These are phyloP conservation scores for Antedon mediterranea DNA, from an alignment of 53 echinoderm and acorn worm genomes.

Conservation along the genomic window DNA sequence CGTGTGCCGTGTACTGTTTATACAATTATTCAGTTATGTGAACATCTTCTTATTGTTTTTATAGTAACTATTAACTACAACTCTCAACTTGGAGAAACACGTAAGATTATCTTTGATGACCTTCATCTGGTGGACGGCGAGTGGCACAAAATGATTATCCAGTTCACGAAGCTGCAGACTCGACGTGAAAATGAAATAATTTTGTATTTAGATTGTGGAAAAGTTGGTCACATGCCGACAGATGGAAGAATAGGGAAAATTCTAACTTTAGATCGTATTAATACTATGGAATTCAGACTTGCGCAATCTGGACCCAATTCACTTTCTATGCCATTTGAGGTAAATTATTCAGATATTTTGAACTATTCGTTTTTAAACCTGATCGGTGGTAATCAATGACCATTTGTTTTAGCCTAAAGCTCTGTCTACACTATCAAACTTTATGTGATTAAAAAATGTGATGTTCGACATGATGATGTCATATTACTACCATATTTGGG, in stretches of 20 bases:
- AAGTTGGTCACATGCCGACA: conserved; percentile 12
- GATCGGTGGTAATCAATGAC: no score
- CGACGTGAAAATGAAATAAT: conserved; percentile 12
- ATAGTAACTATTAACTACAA: conserved; percentile 50
- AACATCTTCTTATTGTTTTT: neutral
- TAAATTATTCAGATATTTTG: neutral
- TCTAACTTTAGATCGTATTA: conserved; percentile 13
- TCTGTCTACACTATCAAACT: no score
- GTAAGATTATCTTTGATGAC: conserved; percentile 25
- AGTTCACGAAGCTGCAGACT: conserved; percentile 23
- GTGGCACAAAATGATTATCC: conserved; percentile 68
- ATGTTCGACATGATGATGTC: no score
- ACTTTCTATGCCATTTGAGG: neutral
- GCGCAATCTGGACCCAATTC: conserved; percentile 1
- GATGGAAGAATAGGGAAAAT: conserved; percentile 31
- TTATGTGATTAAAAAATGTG: no score
- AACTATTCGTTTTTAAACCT: no score
- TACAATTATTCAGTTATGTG: neutral
- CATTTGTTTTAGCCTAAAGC: no score
- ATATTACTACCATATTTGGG: no score
- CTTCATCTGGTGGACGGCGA: conserved; percentile 53
- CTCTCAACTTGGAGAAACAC: neutral
- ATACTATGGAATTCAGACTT: neutral
- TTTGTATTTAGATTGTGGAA: conserved; percentile 58
- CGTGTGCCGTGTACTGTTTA: no score